Conservation (phyloP, 2,113 vertebrate species). For the Otus sunia region DNA sequence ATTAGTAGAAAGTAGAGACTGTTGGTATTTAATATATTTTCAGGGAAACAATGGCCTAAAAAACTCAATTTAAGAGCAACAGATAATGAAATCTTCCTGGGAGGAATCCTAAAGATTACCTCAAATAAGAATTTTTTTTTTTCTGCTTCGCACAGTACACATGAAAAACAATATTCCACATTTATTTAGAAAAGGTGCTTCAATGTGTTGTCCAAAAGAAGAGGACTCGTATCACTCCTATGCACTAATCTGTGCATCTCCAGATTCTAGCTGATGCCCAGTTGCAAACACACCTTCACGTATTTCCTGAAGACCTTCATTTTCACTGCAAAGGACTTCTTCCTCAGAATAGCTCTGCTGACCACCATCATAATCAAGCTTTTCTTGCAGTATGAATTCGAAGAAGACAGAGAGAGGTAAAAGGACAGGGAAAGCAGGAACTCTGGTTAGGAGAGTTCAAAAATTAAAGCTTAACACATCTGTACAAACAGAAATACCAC, state of each 20-base stretch:
- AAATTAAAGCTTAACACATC: background rate
- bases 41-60: background rate
- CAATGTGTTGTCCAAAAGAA: background rate
- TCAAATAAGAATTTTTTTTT: background rate
- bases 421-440: background rate
- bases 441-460: background rate
- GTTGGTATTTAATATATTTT: background rate
- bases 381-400: background rate
- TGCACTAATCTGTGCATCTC: background rate
- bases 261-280: background rate
- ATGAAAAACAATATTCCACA: background rate
- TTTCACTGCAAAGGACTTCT: background rate
- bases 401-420: background rate
- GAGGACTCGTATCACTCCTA: too few relatives aligned
- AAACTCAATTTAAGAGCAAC: background rate
- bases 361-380: background rate
- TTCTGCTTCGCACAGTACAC: background rate
- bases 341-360: background rate
- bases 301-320: background rate
- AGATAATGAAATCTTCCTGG: background rate
- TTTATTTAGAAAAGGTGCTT: background rate
- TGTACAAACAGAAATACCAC: background rate
- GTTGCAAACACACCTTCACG: background rate
- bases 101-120: background rate
- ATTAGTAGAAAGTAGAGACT: background rate